Evolutionary conservation across 1,140 invertebrate genomes (phyloP), one percentile per base, ranked within the genome.

Genomic region (Arion vulgaris): DNA sequence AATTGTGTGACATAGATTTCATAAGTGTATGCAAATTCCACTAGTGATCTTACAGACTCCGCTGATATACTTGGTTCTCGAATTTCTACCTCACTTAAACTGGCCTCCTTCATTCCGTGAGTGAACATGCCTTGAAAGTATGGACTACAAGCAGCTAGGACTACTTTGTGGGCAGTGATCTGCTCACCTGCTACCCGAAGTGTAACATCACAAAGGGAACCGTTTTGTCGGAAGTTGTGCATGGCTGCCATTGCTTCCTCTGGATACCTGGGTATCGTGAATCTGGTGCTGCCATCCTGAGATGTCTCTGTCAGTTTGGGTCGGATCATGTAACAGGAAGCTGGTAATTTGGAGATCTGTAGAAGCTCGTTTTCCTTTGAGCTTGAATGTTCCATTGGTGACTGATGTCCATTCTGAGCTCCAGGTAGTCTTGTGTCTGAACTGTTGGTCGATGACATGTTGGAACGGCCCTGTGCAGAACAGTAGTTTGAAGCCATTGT

Each of bases 61-160:
- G 96, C 95, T 84, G 95, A 96, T 45, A 98, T 96, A 69, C 96
- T 96, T 89, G 97, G 96, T 45, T 97, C 93, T 84, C 95, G 95
- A 11, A 97, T 95, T 4, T 95, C 94, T 0, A 81, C 71, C 13
- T 51, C 41, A 17, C 95, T 95, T 95, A 96, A 97, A 88, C 96
- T 96, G 85, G 95, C 95, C 92, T 97, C 97, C 87, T 95, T 95
- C 83, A 97, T 94, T 0, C 99, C 98, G 53, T 97, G 96, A 34
- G 97, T 99, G 79, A 97, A 98, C 97, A 98, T 98, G 45, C 96
- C 97, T 93, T 97, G 95, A 91, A 99, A 99, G 86, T 91, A 90
- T n/a, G 88, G 84, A 88, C 90, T 91, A n/a, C 90, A 87, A 26
- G 91, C 88, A 4, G 91, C 91, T 39, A 92, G 76, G 2, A 92